Evolutionary conservation across 2,113 vertebrate genomes (phyloP).

Genomic region (Andinoacara biseriatus): DNA sequence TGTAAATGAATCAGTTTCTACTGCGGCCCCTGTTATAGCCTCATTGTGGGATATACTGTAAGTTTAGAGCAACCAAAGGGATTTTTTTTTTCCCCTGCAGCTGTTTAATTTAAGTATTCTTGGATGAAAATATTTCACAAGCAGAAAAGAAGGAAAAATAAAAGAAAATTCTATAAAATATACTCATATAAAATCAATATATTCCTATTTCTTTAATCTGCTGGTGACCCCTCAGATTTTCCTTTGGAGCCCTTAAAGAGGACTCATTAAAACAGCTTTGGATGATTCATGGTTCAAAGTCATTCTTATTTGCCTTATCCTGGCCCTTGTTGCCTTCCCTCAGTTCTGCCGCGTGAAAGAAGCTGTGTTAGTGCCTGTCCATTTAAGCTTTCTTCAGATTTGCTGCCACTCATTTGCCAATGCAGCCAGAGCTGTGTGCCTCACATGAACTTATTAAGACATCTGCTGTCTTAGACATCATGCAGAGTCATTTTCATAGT

Average conservation of each 20-base stretch:
- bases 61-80: slow-evolving; percentile 1
- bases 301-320: not conserved
- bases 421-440: not conserved
- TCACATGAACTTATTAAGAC: not conserved
- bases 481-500: not conserved
- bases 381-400: not conserved
- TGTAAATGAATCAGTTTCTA: not conserved
- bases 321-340: not conserved
- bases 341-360: not conserved
- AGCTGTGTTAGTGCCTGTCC: not conserved
- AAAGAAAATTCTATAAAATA: not conserved
- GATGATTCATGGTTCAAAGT: not conserved
- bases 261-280: not conserved
- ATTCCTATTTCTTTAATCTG: not conserved
- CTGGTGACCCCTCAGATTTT: not conserved
- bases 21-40: not conserved
- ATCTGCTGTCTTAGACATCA: not conserved
- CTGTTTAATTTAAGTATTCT: not conserved
- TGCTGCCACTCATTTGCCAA: not conserved
- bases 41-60: not conserved
- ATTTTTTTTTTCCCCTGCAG: not conserved
- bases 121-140: not conserved
- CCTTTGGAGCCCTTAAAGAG: not conserved
- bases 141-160: not conserved
- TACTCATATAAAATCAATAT: not conserved